Evolutionary conservation across 2,113 vertebrate species (phyloP).

Genomic region (Ciconia boyciana): DNA sequence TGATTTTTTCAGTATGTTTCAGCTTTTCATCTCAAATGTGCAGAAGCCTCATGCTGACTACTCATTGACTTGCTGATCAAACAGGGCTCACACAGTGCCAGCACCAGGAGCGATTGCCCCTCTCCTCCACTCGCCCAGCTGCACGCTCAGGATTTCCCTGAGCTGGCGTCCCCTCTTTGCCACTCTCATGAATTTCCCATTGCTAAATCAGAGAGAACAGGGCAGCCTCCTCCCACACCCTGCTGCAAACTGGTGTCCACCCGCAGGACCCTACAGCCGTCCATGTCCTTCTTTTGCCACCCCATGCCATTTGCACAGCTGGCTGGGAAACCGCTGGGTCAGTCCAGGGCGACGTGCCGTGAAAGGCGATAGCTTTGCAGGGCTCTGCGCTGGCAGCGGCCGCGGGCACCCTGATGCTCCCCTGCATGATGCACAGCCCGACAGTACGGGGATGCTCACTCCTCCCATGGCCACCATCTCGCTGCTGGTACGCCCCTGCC

Average conservation of each 20-base stretch:
- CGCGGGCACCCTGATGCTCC: background rate
- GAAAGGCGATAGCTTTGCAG: background rate
- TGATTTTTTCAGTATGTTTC: background rate
- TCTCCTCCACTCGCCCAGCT: background rate
- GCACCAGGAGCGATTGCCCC: background rate
- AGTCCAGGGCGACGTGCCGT: background rate
- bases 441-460: rapidly evolving
- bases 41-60: background rate
- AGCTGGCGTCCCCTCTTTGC: background rate
- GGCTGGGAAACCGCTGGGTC: background rate
- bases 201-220: background rate
- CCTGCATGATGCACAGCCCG: rapidly evolving
- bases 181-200: background rate
- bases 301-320: background rate
- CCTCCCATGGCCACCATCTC: background rate
- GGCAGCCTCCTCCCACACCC: background rate
- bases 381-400: background rate
- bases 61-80: background rate
- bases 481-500: rapidly evolving
- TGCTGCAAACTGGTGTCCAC: background rate
- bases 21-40: background rate
- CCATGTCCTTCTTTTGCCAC: background rate
- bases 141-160: background rate
- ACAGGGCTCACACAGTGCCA: background rate
- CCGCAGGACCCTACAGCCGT: background rate